phyloP scores from a whole-genome alignment of 2,888 invertebrate species.

The Vannuccia rotundouncinata region DNA sequence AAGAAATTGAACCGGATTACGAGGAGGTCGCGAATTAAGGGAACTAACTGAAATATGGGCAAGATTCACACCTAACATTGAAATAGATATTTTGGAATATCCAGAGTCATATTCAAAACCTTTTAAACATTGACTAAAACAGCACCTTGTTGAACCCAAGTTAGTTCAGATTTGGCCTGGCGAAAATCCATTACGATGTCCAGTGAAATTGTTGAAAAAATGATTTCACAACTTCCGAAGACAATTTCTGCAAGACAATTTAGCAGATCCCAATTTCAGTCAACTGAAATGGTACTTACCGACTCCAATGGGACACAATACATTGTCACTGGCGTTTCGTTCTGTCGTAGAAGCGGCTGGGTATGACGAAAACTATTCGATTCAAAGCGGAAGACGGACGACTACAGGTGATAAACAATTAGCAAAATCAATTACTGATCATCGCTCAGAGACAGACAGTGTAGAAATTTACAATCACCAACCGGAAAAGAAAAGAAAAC shows the following conservation, averaged over 20 bases:
- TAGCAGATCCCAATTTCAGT: not conserved
- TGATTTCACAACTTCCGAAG: no score
- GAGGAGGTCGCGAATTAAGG: not conserved
- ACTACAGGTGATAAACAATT: not conserved
- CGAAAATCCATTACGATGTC: not conserved
- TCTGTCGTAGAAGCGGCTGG: not conserved
- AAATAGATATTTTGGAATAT: not conserved
- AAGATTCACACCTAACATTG: not conserved
- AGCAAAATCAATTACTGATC: not conserved
- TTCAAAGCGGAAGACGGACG: not conserved
- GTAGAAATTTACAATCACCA: no score
- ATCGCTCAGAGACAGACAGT: not conserved
- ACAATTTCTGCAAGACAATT: no score
- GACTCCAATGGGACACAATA: not conserved
- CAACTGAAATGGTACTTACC: not conserved
- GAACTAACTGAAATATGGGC: not conserved
- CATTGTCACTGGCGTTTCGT: not conserved
- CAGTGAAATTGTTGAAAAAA: not conserved
- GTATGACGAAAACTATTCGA: not conserved
- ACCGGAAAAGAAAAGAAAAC: no score
- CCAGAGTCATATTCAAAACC: not conserved
- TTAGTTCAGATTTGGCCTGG: not conserved
- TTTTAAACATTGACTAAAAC: not conserved
- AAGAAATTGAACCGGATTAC: not conserved
- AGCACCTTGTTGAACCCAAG: not conserved